Percentiles rank a stretch among this genome's conserved stretches.
Conservation (phyloP, 2,113 vertebrate species). For the Phodopus roborovskii region DNA sequence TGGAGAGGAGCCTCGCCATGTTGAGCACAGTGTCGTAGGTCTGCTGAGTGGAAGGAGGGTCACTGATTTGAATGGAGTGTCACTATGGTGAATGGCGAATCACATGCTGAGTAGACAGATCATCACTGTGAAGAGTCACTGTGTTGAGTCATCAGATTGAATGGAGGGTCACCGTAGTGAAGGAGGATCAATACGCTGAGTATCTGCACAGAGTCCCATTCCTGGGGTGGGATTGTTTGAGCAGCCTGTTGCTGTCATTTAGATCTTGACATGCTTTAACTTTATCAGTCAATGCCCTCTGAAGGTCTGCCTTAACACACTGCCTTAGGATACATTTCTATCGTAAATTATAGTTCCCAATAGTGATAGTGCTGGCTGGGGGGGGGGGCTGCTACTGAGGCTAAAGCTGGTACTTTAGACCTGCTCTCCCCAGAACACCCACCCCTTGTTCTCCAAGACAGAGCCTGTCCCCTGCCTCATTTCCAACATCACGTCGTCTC, state of each 20-base stretch:
- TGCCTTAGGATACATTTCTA: not conserved
- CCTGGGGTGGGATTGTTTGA: too few species aligned
- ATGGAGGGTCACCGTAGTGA: not conserved
- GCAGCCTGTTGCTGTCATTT: not conserved
- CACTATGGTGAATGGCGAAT: too few species aligned
- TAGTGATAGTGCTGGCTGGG: fast-evolving
- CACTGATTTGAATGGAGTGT: not conserved
- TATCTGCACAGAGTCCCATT: fast-evolving
- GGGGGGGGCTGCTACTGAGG: not conserved
- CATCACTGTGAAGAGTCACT: not conserved
- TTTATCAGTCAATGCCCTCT: not conserved
- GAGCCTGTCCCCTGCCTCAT: not conserved
- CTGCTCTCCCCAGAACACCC: fast-evolving
- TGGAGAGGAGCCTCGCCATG: not conserved
- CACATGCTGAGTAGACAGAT: not conserved
- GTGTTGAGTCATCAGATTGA: not conserved
- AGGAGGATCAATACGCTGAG: too few species aligned
- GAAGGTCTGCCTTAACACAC: fast-evolving
- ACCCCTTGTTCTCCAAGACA: not conserved
- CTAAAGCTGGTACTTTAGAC: fast-evolving
- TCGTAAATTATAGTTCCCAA: not conserved
- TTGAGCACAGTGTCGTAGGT: not conserved
- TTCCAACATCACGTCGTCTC: not conserved
- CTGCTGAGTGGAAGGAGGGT: not conserved
- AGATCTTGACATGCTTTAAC: not conserved